Evolutionary conservation across 2,797 vertebrate genomes (phyloP).

Genomic region (Platyrinchus mystaceus): DNA sequence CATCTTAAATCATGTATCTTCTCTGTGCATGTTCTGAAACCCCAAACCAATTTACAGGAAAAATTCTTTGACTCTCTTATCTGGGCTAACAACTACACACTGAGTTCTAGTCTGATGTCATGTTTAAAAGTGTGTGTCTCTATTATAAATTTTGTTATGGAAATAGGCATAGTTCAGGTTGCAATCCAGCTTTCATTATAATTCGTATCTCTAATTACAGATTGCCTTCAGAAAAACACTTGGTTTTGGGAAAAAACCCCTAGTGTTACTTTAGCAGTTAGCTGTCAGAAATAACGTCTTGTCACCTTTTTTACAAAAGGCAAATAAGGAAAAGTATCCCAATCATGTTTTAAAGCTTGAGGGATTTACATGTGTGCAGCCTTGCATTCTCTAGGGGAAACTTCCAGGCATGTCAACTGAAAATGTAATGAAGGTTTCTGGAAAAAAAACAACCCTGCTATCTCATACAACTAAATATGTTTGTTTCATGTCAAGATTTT

Average conservation of each 20-base stretch:
- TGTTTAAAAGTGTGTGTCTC: background rate
- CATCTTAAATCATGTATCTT: background rate
- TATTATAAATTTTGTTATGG: background rate
- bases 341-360: background rate
- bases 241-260: accelerated
- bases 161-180: background rate
- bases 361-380: background rate
- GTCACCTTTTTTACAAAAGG: background rate
- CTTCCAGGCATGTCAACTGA: background rate
- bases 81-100: background rate
- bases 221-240: background rate
- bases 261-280: background rate
- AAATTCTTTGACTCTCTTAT: slow-evolving; percentile 37
- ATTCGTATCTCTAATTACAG: background rate
- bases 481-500: background rate
- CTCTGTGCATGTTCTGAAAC: background rate
- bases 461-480: background rate
- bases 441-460: background rate
- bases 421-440: background rate
- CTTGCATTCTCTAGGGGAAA: background rate
- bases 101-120: background rate
- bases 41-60: slow-evolving; percentile 40
- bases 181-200: background rate
- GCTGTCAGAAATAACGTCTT: background rate
- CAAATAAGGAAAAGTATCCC: background rate